These are phyloP conservation scores for Tetrapedia diversipes DNA, from an alignment of 2,888 invertebrate species.

Conservation along the genomic window DNA sequence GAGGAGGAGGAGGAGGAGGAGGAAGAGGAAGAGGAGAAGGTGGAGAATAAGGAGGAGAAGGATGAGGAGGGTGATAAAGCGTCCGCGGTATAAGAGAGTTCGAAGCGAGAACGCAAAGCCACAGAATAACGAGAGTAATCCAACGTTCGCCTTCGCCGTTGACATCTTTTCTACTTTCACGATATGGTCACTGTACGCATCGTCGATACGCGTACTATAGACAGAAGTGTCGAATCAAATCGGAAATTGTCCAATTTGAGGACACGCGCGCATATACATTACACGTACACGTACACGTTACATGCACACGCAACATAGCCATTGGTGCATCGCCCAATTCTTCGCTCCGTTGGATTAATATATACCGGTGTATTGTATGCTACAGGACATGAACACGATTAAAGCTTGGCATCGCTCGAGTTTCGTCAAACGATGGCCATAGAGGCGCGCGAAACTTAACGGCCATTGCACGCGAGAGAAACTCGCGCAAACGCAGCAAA, in stretches of 20 bases:
- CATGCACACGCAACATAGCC: constrained; percentile 81
- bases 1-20: constrained; percentile 47
- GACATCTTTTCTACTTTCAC: constrained; percentile 75
- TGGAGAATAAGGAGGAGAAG: constrained; percentile 49
- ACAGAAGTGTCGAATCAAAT: constrained; percentile 15
- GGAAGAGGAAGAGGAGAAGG: constrained; percentile 7
- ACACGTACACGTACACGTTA: too few relatives aligned
- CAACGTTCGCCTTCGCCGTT: constrained; percentile 50
- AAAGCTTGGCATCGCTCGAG: constrained; percentile 79
- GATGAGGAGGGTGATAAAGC: constrained; percentile 8
- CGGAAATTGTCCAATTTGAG: constrained; percentile 17
- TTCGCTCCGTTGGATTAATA: constrained; percentile 62
- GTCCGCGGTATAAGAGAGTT: constrained; percentile 24
- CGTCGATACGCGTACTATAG: constrained; percentile 56
- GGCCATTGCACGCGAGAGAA: constrained; percentile 61
- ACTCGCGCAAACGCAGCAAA: constrained; percentile 67
- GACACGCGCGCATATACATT: too few relatives aligned
- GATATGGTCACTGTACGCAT: constrained; percentile 82
- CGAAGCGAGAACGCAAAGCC: constrained; percentile 69
- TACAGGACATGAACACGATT: constrained; percentile 82
- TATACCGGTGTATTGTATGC: constrained; percentile 79
- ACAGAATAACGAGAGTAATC: constrained; percentile 81
- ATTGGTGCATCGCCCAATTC: constrained; percentile 80
- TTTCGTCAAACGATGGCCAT: constrained; percentile 76
- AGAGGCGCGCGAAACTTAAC: constrained; percentile 51